Conservation (phyloP, 1,140 invertebrate species). For the Maniola jurtina region DNA sequence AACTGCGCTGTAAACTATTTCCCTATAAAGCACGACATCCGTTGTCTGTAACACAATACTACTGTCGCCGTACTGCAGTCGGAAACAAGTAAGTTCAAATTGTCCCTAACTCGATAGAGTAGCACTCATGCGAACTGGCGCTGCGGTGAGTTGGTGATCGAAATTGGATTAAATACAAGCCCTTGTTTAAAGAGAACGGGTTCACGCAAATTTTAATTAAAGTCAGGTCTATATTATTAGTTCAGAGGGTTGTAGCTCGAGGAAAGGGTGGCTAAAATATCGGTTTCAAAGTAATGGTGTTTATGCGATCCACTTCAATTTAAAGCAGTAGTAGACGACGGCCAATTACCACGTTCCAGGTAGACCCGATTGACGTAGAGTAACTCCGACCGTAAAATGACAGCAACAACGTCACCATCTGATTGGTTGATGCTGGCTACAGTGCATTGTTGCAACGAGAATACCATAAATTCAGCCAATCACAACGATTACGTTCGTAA, state of each 20-base stretch:
- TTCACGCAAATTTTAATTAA: slow-evolving; percentile 3
- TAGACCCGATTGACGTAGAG: too few species aligned
- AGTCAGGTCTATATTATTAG: background rate
- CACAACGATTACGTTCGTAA: too few species aligned
- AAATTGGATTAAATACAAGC: slow-evolving; percentile 2
- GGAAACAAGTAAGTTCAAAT: background rate
- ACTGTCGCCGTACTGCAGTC: background rate
- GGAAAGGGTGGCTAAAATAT: background rate
- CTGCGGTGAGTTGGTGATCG: background rate
- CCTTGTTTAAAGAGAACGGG: background rate
- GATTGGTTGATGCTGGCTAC: too few species aligned
- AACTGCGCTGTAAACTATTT: background rate
- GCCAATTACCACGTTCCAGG: background rate
- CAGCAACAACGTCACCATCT: too few species aligned
- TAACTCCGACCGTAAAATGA: too few species aligned
- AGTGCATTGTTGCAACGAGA: too few species aligned
- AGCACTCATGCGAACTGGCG: background rate
- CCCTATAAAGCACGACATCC: slow-evolving; percentile 2
- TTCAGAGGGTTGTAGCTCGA: background rate
- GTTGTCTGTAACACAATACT: background rate
- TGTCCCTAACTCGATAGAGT: slow-evolving; percentile 5
- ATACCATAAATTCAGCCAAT: too few species aligned
- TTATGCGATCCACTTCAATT: background rate
- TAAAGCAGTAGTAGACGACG: background rate
- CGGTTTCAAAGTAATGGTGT: background rate